Conservation (phyloP, 2,888 invertebrate species). For the Oxyteleia sp. region DNA sequence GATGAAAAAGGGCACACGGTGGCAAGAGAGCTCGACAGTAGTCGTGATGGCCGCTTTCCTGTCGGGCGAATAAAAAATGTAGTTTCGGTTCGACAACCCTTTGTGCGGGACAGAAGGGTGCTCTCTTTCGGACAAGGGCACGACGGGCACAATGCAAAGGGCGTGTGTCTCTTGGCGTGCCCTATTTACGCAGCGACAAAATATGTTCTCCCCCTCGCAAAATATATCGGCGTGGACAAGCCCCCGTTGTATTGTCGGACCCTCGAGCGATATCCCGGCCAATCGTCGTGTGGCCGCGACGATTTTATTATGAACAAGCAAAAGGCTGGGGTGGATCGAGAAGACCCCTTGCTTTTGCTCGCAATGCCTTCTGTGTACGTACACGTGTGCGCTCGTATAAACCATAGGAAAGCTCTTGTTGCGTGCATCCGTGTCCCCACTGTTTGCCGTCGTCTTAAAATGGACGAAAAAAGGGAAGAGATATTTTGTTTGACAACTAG, state of each 20-base stretch:
- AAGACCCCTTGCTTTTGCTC: slow-evolving; percentile 65
- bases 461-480: slow-evolving; percentile 41
- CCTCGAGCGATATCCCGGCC: slow-evolving; percentile 78
- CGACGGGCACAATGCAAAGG: slow-evolving; percentile 83
- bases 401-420: slow-evolving; percentile 57
- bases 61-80: slow-evolving; percentile 84
- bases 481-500: no score
- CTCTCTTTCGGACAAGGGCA: slow-evolving; percentile 80
- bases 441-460: slow-evolving; percentile 67
- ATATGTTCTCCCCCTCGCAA: slow-evolving; percentile 69
- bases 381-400: slow-evolving; percentile 54
- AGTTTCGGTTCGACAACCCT: slow-evolving; percentile 83
- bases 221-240: slow-evolving; percentile 82
- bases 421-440: slow-evolving; percentile 62
- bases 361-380: slow-evolving; percentile 57
- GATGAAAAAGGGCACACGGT: slow-evolving; percentile 74
- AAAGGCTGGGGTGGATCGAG: slow-evolving; percentile 80
- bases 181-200: slow-evolving; percentile 87
- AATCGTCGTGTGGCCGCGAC: slow-evolving; percentile 84
- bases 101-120: slow-evolving; percentile 84
- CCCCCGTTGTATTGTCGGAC: slow-evolving; percentile 82
- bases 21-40: slow-evolving; percentile 68
- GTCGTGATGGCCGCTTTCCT: slow-evolving; percentile 86
- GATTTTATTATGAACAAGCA: slow-evolving; percentile 86
- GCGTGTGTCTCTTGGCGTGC: slow-evolving; percentile 87